A percentile compares a stretch with the other conserved stretches of the same genome.
These are phyloP conservation scores for Drosophila sulfurigaster DNA, from an alignment of 1,140 invertebrate genomes.

Conservation along the genomic window DNA sequence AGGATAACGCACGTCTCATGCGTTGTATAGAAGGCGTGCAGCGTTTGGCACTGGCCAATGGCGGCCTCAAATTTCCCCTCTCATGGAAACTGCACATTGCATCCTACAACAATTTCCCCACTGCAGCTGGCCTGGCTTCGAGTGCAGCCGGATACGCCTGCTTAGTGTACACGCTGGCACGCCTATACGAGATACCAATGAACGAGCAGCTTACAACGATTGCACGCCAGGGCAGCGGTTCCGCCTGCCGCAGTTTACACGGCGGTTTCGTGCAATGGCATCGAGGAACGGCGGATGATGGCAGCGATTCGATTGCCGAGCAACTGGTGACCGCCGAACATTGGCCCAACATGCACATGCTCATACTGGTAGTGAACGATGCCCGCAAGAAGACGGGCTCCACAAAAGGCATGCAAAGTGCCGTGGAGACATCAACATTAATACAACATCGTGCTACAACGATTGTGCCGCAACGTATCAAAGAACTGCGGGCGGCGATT, in stretches of 20 bases:
- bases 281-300: constrained; percentile 89
- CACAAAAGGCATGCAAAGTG: constrained; percentile 95
- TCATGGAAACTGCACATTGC: constrained; percentile 94
- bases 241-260: constrained; percentile 97
- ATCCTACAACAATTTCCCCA: constrained; percentile 99
- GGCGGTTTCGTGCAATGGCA: constrained; percentile 97
- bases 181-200: constrained; percentile 90
- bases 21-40: constrained; percentile 90
- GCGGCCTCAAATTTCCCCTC: constrained; percentile 84
- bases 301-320: constrained; percentile 93
- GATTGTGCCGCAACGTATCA: constrained; percentile 90
- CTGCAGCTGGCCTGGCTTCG: constrained; percentile 98
- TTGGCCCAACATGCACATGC: constrained; percentile 96
- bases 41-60: constrained; percentile 84
- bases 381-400: constrained; percentile 94
- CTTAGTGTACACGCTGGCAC: constrained; percentile 91
- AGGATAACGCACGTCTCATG: constrained; percentile 89
- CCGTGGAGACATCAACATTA: constrained; percentile 93
- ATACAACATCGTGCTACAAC: constrained; percentile 90
- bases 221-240: constrained; percentile 96
- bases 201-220: constrained; percentile 92
- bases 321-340: constrained; percentile 90
- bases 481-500: constrained; percentile 89
- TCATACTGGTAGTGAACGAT: constrained; percentile 96
- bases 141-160: constrained; percentile 99